Base-by-base conservation (phyloP, 2,888 invertebrate species). In the Zelleria hepariella region DNA sequence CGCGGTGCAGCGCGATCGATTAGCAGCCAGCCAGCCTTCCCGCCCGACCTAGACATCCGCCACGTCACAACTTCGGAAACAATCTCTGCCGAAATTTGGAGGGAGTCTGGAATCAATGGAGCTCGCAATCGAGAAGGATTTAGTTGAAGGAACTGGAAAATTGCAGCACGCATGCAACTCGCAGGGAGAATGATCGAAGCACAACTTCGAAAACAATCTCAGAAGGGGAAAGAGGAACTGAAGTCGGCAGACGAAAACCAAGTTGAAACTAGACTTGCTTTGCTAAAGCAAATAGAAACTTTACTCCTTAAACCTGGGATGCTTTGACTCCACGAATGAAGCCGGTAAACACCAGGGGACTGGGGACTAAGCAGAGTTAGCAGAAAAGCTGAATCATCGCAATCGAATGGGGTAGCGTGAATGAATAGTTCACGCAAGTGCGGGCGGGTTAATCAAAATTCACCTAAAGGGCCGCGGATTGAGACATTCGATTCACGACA, bases 1-100 rank as follows among this genome's bases (percentile, higher is more conserved):
- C 71, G 71, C 75, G 77, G 77, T 77, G 78, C 78, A 69, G 65
- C 68, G 66, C 83, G 81, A 88, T 87, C 87, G 87, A 86, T 87
- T 83, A 84, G 82, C 79, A 78, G 72, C 73, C 70, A 78, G 72
- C 73, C 70, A 68, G 75, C 68, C 78, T 75, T 72, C 78, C 68
- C 72, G 70, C 59, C 62, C 62, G 56, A 26, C n/a, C 27, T 32
- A 56, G 32, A 18, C 58, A 24, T 26, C 58, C 6, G 21, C 58
- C 58, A 26, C 42, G 32, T 18, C 49, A 18, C 49, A 20, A 49
- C 49, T 49, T 21, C 49, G 49, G 21, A 18, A 49, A 7, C 18
- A 20, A 20, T 15, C 32, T 5, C 32, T 5, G 32, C 1, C 32
- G 5, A 42, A 42, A 42, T 42, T 42, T 15, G 32, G 32, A 10